Evolutionary conservation across 2,888 invertebrate species (phyloP).

Genomic region (Reticulitermes lucifugus): DNA sequence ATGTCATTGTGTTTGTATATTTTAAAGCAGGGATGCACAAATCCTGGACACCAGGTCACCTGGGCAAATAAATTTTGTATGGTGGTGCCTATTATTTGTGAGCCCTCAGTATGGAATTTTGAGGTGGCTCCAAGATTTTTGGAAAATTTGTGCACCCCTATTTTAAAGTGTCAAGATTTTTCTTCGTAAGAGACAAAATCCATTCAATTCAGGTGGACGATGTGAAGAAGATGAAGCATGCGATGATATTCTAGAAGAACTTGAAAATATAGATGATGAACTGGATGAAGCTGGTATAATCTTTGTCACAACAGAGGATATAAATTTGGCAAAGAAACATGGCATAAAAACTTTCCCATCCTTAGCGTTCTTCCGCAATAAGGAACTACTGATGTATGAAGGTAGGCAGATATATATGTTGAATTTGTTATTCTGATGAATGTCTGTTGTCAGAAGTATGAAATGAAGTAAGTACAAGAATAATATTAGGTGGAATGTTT

Average conservation of each 20-base stretch:
- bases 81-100: too few relatives aligned
- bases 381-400: slow-evolving; percentile 85
- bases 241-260: slow-evolving; percentile 84
- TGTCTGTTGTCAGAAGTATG: too few relatives aligned
- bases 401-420: slow-evolving; percentile 61
- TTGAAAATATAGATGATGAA: slow-evolving; percentile 94
- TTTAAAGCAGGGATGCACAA: too few relatives aligned
- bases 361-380: slow-evolving; percentile 91
- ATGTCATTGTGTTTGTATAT: too few relatives aligned
- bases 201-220: slow-evolving; percentile 72
- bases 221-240: slow-evolving; percentile 91
- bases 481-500: too few relatives aligned
- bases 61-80: too few relatives aligned
- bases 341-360: slow-evolving; percentile 88
- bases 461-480: too few relatives aligned
- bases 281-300: slow-evolving; percentile 93
- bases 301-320: slow-evolving; percentile 93
- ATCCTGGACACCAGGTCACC: too few relatives aligned
- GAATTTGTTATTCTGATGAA: too few relatives aligned
- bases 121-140: too few relatives aligned
- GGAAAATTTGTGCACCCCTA: neutral
- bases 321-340: slow-evolving; percentile 82
- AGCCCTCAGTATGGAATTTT: too few relatives aligned
- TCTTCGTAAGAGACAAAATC: too few relatives aligned
- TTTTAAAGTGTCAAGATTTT: neutral